phyloP scores from a whole-genome alignment of 2,888 invertebrate species.

The Pardosa pseudoannulata region DNA sequence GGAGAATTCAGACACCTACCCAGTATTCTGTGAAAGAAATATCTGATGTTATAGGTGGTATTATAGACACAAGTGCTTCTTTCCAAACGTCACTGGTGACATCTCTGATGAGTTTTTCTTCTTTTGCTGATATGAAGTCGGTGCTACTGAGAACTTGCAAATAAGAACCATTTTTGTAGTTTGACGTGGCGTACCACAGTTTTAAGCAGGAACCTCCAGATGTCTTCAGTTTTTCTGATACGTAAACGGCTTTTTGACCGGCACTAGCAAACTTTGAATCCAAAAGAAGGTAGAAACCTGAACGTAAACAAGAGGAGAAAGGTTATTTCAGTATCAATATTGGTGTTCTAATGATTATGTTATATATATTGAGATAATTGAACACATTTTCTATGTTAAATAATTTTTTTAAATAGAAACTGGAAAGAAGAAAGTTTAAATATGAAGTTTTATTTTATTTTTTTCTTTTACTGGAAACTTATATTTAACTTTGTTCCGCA shows the following conservation, averaged over 20 bases:
- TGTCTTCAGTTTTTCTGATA: constrained; percentile 60
- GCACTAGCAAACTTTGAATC: constrained; percentile 24
- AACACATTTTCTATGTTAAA: too few species aligned
- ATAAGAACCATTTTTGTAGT: constrained; percentile 30
- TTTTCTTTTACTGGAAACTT: too few species aligned
- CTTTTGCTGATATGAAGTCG: constrained; percentile 46
- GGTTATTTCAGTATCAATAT: too few species aligned
- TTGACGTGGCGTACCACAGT: constrained; percentile 52
- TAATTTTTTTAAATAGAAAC: too few species aligned
- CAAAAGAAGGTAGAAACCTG: constrained; percentile 59
- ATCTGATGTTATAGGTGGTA: constrained; percentile 30
- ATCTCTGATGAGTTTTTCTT: constrained; percentile 28
- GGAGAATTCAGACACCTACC: too few species aligned
- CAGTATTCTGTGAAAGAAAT: constrained; percentile 39
- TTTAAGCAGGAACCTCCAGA: constrained; percentile 45
- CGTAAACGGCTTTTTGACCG: constrained; percentile 55
- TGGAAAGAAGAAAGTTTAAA: too few species aligned
- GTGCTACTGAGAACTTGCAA: constrained; percentile 32
- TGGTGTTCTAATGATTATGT: too few species aligned
- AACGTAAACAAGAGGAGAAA: too few species aligned
- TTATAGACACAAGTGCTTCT: constrained; percentile 29
- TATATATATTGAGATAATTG: too few species aligned
- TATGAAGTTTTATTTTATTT: too few species aligned
- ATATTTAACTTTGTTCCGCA: too few species aligned
- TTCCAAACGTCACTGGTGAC: constrained; percentile 52